phyloP scores from a whole-genome alignment of 2,888 invertebrate genomes.

The Argyresthia goedartella region DNA sequence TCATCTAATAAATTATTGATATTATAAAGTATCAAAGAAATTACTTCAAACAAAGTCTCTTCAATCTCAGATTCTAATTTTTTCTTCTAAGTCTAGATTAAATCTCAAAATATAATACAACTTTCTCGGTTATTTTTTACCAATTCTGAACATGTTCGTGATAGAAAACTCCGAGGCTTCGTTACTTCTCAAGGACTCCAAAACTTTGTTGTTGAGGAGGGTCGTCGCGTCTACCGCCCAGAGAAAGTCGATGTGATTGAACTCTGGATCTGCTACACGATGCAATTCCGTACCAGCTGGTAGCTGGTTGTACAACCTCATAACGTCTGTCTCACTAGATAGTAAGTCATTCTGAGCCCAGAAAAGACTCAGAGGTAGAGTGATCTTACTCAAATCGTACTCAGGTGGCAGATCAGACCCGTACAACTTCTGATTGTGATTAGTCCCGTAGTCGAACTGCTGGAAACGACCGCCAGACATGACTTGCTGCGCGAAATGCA shows the following conservation, averaged over 20 bases:
- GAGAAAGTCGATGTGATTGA: conserved; percentile 81
- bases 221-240: conserved; percentile 73
- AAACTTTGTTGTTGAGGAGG: conserved; percentile 67
- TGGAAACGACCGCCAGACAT: conserved; percentile 66
- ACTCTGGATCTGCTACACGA: conserved; percentile 70
- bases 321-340: conserved; percentile 74
- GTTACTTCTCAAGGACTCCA: conserved; percentile 20
- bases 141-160: too few species aligned
- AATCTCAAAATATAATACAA: too few species aligned
- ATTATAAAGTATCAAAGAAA: too few species aligned
- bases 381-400: conserved; percentile 72
- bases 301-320: conserved; percentile 54
- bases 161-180: too few species aligned
- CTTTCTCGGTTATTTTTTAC: too few species aligned
- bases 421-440: conserved; percentile 69
- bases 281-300: conserved; percentile 57
- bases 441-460: conserved; percentile 77
- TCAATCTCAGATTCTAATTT: too few species aligned
- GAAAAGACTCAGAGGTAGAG: conserved; percentile 74
- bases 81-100: too few species aligned
- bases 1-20: too few species aligned
- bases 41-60: too few species aligned
- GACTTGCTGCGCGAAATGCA: conserved; percentile 77
- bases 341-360: conserved; percentile 80
- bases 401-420: conserved; percentile 69